Conservation (phyloP, 2,888 invertebrate genomes). For the Rhopalosiphum nymphaeae region DNA sequence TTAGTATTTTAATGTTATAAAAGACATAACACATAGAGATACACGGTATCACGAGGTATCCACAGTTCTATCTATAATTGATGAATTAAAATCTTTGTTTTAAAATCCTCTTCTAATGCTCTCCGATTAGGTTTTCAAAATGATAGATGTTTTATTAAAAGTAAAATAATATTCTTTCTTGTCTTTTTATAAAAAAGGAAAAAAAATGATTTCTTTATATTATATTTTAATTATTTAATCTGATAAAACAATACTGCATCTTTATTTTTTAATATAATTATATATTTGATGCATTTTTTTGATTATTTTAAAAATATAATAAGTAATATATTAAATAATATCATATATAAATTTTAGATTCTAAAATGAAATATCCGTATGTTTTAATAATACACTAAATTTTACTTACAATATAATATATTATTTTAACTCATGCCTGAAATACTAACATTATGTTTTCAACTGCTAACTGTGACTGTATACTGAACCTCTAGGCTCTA, state of each 20-base stretch:
- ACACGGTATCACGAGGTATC: not conserved
- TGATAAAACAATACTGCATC: not conserved
- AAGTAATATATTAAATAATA: not conserved
- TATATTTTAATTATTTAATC: not conserved
- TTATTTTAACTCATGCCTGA: not conserved
- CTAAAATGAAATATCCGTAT: not conserved
- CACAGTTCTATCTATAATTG: not conserved
- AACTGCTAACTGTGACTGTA: constrained; percentile 51
- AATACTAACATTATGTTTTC: constrained; percentile 13
- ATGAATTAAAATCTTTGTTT: not conserved
- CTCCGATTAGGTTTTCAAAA: not conserved
- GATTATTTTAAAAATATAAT: not conserved
- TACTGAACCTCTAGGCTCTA: constrained; percentile 61
- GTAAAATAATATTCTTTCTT: not conserved
- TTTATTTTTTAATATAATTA: not conserved
- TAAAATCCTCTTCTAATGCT: not conserved
- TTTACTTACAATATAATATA: not conserved
- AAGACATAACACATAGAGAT: not conserved
- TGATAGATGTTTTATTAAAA: not conserved
- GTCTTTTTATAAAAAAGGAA: not conserved
- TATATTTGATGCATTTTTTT: not conserved
- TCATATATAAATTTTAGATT: not conserved
- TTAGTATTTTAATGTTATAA: not conserved
- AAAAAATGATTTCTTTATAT: not conserved
- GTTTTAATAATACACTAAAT: not conserved